Evolutionary conservation across 2,797 vertebrate species (phyloP), one percentile per base, ranked within the genome.

Genomic region (Acanthurus lineatus): DNA sequence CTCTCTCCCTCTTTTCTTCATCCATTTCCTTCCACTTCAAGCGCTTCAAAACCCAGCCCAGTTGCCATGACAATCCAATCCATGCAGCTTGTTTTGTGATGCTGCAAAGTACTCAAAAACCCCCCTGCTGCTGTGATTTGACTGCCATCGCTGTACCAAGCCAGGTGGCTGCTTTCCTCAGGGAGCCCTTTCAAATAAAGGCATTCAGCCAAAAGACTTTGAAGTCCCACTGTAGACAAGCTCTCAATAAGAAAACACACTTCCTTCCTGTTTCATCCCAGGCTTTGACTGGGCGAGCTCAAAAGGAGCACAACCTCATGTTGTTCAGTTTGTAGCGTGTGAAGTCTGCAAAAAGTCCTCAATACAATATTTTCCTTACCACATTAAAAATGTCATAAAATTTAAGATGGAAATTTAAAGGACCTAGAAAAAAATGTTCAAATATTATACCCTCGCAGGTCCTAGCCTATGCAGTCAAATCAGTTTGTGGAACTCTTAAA

Each of bases 51-150:
- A 87, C 89, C 86, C 72, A 79, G 59, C 83, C 87, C 85, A 83
- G 92, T 94, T 94, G 91, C 92, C 88, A 94, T 94, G 92, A 90
- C 90, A 80, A 92, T 94, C 87, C 87, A 85, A 85, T 89, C 78
- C 81, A 78, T 81, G 87, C 84, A 76, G 84, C 85, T 88, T 88
- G 82, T 89, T 86, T 91, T 88, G 77, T 89, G 83, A 90, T 89
- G 85, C 86, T 63, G 80, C 87, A 86, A 89, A 88, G 84, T 85
- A 71, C 83, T 84, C 74, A 63, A 79, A 77, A n/a, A 28, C 76
- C 72, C 76, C 72, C 76, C 79, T 22, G 76, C 86, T 75, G 79
- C 85, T 82, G 83, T 81, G 86, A 90, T 89, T 88, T 87, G 81
- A 85, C 91, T 91, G 83, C 77, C 83, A 76, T 84, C 17, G 64